These are phyloP conservation scores for Hirundichthys speculiger DNA, from an alignment of 2,113 vertebrate species.

Conservation along the genomic window DNA sequence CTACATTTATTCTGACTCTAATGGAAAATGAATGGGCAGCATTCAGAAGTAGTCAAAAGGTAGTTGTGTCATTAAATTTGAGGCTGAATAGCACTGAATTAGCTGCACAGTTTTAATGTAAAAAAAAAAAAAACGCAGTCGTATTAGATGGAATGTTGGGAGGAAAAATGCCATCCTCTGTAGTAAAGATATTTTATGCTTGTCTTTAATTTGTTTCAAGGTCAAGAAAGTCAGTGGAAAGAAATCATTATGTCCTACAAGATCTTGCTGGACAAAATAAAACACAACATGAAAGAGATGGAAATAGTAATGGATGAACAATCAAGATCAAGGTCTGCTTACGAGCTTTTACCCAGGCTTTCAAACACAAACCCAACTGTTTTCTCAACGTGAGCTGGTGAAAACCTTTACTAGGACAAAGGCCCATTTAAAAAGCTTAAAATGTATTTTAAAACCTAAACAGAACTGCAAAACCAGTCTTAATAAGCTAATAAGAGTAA, in stretches of 20 bases:
- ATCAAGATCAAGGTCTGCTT: not conserved
- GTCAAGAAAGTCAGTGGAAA: not conserved
- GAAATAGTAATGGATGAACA: slow-evolving; percentile 1
- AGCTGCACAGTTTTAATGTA: not conserved
- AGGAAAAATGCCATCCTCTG: not conserved
- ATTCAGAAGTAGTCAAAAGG: slow-evolving; percentile 21
- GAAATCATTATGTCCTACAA: not conserved
- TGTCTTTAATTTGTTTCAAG: slow-evolving; percentile 3
- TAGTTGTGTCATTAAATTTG: slow-evolving; percentile 11
- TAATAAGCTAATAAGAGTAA: too few relatives aligned
- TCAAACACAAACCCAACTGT: not conserved
- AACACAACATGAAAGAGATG: slow-evolving; percentile 1
- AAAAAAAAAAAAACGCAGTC: slow-evolving; percentile 4
- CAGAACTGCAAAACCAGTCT: too few relatives aligned
- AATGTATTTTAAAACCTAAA: too few relatives aligned
- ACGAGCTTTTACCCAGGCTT: not conserved
- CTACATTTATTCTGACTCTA: slow-evolving; percentile 1
- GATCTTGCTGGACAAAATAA: not conserved
- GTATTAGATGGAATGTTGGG: too few relatives aligned
- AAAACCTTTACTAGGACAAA: not conserved
- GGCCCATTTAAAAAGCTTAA: not conserved
- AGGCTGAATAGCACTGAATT: slow-evolving; percentile 15
- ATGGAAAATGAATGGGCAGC: slow-evolving; percentile 7
- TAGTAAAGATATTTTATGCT: too few relatives aligned
- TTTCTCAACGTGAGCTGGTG: too few relatives aligned